Percentiles rank a stretch among this genome's conserved stretches.
Evolutionary conservation across 2,113 vertebrate species (phyloP).

Genomic region (Gopherus flavomarginatus): DNA sequence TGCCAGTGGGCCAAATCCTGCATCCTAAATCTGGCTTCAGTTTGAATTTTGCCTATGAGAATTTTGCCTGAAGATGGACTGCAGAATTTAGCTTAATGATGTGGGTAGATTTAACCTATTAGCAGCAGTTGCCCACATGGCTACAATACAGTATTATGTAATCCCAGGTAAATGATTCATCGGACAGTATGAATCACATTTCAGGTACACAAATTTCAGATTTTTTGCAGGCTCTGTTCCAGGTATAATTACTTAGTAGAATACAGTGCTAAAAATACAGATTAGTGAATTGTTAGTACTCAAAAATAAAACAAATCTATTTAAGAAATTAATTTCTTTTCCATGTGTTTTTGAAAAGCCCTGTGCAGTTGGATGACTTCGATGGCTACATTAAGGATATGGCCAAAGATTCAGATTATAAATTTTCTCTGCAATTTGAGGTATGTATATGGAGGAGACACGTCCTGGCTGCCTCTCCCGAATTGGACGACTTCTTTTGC

Average conservation of each 20-base stretch:
- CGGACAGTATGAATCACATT: background rate
- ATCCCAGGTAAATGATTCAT: background rate
- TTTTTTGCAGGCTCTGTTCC: background rate
- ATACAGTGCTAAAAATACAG: background rate
- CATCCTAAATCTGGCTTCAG: no score
- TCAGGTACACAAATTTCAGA: background rate
- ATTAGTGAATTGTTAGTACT: background rate
- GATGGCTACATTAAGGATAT: conserved; percentile 96
- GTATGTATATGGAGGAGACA: conserved; percentile 72
- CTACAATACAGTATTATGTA: accelerated
- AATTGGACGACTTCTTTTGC: background rate
- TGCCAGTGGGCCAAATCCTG: background rate
- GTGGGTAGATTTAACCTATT: background rate
- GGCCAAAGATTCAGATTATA: conserved; percentile 97
- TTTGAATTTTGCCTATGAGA: background rate
- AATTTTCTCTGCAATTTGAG: conserved; percentile 98
- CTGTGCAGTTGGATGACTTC: conserved; percentile 94
- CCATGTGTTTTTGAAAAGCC: conserved; percentile 80
- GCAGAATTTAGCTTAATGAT: background rate
- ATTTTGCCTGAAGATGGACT: background rate
- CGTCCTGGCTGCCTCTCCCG: background rate
- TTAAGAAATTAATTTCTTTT: background rate
- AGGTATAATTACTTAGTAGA: background rate
- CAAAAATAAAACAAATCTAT: background rate
- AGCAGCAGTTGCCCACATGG: accelerated